A percentile compares a stretch with the other conserved stretches of the same genome.
These are phyloP conservation scores for Schizotus pectinicornis DNA, from an alignment of 2,888 invertebrate species.

Conservation along the genomic window DNA sequence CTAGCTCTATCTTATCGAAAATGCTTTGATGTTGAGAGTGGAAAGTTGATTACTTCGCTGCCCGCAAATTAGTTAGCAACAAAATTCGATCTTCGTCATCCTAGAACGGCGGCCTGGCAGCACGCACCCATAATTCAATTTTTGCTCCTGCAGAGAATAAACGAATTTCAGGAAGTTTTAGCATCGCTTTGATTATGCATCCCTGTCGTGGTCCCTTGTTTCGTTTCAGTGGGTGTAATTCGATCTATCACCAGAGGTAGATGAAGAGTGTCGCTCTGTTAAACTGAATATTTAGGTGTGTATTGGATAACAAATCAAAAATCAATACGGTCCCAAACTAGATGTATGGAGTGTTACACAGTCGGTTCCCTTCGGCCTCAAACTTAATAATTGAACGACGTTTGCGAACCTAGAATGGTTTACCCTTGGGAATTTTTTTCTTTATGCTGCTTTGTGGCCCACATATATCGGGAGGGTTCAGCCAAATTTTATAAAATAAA, in stretches of 20 bases:
- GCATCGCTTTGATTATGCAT: constrained; percentile 4
- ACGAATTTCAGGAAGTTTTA: constrained; percentile 3
- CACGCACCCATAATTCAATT: too few relatives aligned
- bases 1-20: too few relatives aligned
- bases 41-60: too few relatives aligned
- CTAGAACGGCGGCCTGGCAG: too few relatives aligned
- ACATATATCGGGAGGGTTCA: neutral
- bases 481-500: constrained; percentile 9
- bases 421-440: constrained; percentile 11
- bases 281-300: constrained; percentile 3
- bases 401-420: neutral
- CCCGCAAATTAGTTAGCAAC: too few relatives aligned
- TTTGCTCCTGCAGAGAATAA: too few relatives aligned
- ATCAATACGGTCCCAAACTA: constrained; percentile 6
- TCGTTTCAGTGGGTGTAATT: constrained; percentile 2
- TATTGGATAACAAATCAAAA: constrained; percentile 4
- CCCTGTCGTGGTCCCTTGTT: neutral
- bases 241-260: neutral
- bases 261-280: neutral
- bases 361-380: constrained; percentile 5
- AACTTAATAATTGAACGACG: constrained; percentile 12
- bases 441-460: constrained; percentile 1
- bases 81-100: too few relatives aligned
- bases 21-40: too few relatives aligned
- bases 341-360: constrained; percentile 3